Percentiles rank a stretch among this genome's conserved stretches.
Conservation (phyloP, 2,113 vertebrate species). For the Ceuthmochares aereus region DNA sequence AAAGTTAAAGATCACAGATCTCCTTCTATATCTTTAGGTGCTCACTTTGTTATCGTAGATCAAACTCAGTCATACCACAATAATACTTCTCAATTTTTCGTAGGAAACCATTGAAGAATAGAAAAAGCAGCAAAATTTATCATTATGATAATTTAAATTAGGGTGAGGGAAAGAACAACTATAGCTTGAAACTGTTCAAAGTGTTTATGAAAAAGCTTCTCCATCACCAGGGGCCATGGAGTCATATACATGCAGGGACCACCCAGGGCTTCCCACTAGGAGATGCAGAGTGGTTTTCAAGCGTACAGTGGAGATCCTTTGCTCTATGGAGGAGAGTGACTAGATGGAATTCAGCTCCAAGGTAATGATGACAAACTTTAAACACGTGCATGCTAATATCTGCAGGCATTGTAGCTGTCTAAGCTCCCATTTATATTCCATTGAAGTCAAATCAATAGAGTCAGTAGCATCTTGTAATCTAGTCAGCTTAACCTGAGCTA, state of each 20-base stretch:
- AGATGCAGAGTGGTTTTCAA: not conserved
- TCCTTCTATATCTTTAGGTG: not conserved
- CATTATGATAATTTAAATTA: not conserved
- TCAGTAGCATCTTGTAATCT: not conserved
- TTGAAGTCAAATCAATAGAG: not conserved
- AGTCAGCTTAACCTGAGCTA: not conserved
- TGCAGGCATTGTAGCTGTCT: not conserved
- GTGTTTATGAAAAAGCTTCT: not conserved
- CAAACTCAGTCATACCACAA: not conserved
- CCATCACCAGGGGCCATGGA: not conserved
- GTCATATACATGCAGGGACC: not conserved
- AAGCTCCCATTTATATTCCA: not conserved
- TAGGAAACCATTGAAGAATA: not conserved
- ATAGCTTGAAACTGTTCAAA: not conserved
- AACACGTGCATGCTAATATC: not conserved
- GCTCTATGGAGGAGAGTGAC: not conserved
- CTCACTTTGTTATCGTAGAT: not conserved
- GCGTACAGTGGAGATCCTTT: rapidly evolving
- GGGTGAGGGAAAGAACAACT: not conserved
- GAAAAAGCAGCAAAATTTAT: not conserved
- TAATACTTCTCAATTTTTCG: not conserved
- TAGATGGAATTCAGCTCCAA: not conserved
- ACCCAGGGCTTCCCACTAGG: not conserved
- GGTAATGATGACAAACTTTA: not conserved
- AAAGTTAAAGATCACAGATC: not conserved